phyloP scores from a whole-genome alignment of 1,140 invertebrate species.

The Gryon sp. region DNA sequence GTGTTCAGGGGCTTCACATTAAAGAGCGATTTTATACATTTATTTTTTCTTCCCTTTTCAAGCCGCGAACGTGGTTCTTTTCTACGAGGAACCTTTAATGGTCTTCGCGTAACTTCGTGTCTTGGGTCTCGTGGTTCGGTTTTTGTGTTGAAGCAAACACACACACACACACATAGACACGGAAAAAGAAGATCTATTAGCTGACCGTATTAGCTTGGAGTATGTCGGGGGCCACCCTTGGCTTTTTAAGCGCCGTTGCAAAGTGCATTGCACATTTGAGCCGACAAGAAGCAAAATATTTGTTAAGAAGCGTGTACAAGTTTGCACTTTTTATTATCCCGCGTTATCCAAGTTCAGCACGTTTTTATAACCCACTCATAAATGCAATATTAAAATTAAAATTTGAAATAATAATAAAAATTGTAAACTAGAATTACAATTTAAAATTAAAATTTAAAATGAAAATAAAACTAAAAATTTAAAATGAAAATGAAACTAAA shows the following conservation, averaged over 20 bases:
- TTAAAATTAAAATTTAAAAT: no score
- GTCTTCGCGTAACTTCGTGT: constrained; percentile 18
- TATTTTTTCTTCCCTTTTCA: constrained; percentile 6
- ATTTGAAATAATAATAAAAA: no score
- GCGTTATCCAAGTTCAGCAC: not conserved
- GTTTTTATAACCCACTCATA: no score
- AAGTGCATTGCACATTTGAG: constrained; percentile 38
- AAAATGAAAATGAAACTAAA: no score
- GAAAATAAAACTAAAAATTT: no score
- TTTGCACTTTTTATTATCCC: constrained; percentile 27
- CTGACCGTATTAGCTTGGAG: constrained; percentile 11
- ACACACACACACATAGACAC: not conserved
- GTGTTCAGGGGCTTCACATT: constrained; percentile 29
- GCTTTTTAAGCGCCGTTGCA: constrained; percentile 14
- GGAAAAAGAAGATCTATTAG: constrained; percentile 16
- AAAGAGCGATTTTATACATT: constrained; percentile 12
- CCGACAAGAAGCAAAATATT: constrained; percentile 42
- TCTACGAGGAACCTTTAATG: constrained; percentile 21
- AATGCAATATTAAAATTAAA: no score
- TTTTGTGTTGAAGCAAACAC: not conserved
- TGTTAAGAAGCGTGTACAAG: constrained; percentile 24
- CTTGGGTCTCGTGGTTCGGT: constrained; percentile 1
- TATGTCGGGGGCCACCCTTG: constrained; percentile 25
- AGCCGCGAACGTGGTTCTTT: constrained; percentile 19
- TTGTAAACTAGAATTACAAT: no score